These are phyloP conservation scores for Thryonomys swinderianus DNA, from an alignment of 2,113 vertebrate species.

Conservation along the genomic window DNA sequence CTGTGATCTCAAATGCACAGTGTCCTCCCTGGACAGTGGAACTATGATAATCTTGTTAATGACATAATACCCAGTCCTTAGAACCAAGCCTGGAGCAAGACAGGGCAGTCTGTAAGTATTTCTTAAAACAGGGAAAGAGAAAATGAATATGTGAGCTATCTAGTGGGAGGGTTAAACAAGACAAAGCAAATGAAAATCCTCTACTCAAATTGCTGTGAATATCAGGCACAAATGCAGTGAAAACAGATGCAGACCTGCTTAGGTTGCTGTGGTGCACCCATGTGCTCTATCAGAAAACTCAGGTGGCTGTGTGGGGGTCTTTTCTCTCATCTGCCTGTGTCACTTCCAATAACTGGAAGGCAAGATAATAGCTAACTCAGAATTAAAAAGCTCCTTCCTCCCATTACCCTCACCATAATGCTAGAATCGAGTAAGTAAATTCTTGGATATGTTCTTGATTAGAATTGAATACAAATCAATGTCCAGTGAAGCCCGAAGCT, in stretches of 20 bases:
- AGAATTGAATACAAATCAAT: slow-evolving; percentile 79
- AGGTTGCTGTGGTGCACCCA: neutral
- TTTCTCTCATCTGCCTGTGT: slow-evolving; percentile 23
- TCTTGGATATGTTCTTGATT: slow-evolving; percentile 73
- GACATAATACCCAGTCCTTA: neutral
- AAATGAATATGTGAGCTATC: neutral
- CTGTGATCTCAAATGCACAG: neutral
- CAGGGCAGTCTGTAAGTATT: neutral
- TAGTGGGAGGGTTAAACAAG: neutral
- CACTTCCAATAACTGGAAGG: slow-evolving; percentile 23
- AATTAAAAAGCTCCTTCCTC: slow-evolving; percentile 45
- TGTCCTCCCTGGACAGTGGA: neutral
- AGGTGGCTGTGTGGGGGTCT: neutral
- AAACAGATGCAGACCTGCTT: neutral
- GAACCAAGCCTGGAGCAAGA: neutral
- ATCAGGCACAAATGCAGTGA: neutral
- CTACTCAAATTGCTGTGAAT: neutral
- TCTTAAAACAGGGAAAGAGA: neutral
- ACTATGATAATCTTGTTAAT: neutral
- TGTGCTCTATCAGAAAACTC: neutral
- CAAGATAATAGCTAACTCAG: slow-evolving; percentile 55
- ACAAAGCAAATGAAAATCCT: neutral
- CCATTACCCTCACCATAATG: slow-evolving; percentile 17
- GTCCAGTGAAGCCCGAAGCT: slow-evolving; percentile 65
- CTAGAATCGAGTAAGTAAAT: slow-evolving; percentile 63